phyloP scores from a whole-genome alignment of 2,888 invertebrate species.

The Apamea sordens region DNA sequence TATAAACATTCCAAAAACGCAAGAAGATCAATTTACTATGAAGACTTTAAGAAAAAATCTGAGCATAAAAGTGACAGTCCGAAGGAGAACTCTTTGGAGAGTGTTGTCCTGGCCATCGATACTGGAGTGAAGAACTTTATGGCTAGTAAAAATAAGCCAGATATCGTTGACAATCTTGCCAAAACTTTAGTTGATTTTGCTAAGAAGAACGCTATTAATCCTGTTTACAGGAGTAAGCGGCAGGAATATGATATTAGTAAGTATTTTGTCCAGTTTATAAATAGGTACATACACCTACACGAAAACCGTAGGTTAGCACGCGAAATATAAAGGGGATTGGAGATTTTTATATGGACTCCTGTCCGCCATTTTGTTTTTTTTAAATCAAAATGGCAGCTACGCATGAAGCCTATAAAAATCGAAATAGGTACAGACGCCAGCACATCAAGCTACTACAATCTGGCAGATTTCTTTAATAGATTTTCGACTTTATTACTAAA shows the following conservation, averaged over 20 bases:
- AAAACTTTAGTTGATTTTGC: constrained; percentile 2
- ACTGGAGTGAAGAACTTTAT: constrained; percentile 22
- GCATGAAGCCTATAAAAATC: too few species aligned
- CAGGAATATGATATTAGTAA: constrained; percentile 47
- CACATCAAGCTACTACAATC: too few species aligned
- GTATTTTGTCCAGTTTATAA: constrained; percentile 17
- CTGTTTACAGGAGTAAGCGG: constrained; percentile 6
- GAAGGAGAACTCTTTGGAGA: constrained; percentile 27
- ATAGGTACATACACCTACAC: too few species aligned
- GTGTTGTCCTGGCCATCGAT: constrained; percentile 46
- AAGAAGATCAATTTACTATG: neutral
- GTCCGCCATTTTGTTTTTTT: too few species aligned
- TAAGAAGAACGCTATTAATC: neutral
- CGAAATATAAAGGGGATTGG: too few species aligned
- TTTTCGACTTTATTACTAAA: too few species aligned
- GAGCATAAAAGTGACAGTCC: accelerated
- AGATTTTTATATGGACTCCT: too few species aligned
- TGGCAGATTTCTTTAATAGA: too few species aligned
- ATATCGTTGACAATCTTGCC: constrained; percentile 24
- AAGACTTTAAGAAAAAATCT: neutral
- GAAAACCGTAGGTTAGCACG: too few species aligned
- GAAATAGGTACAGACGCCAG: too few species aligned
- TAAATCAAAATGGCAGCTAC: too few species aligned
- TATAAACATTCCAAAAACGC: neutral
- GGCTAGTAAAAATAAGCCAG: neutral